Evolutionary conservation across 2,888 invertebrate species (phyloP).

Genomic region (Chorisops tibialis): DNA sequence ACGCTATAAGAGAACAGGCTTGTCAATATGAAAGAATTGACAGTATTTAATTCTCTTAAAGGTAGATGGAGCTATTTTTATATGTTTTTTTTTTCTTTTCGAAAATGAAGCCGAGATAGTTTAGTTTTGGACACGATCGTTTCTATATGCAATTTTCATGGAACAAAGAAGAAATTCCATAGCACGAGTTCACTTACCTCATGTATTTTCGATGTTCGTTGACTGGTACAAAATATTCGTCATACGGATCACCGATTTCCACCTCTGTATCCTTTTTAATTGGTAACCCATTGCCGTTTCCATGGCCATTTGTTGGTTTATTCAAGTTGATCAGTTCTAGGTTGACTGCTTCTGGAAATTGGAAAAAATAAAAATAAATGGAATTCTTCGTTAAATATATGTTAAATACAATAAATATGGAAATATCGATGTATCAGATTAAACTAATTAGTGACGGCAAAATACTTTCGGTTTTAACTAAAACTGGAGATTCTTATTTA

Average conservation of each 20-base stretch:
- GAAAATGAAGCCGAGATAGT: background rate
- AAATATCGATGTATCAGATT: too few relatives aligned
- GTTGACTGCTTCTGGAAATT: conserved; percentile 67
- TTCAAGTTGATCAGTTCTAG: conserved; percentile 74
- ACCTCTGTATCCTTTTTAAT: conserved; percentile 65
- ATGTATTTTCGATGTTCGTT: conserved; percentile 82
- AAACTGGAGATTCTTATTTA: too few relatives aligned
- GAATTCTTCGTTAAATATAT: too few relatives aligned
- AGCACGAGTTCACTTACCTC: conserved; percentile 57
- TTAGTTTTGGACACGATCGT: background rate
- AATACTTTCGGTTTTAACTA: too few relatives aligned
- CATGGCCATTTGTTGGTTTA: conserved; percentile 58
- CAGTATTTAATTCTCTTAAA: conserved; percentile 11
- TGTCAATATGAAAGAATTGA: conserved; percentile 22
- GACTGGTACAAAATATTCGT: conserved; percentile 81
- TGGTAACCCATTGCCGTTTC: conserved; percentile 56
- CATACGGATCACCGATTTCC: conserved; percentile 68
- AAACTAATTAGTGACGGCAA: too few relatives aligned
- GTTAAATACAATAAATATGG: too few relatives aligned
- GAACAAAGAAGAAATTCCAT: background rate
- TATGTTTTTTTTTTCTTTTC: conserved; percentile 1
- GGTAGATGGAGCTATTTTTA: background rate
- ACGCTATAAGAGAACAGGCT: conserved; percentile 34
- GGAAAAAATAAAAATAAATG: conserved; percentile 4
- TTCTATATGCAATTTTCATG: background rate